A percentile compares a stretch with the other conserved stretches of the same genome.
phyloP scores from a whole-genome alignment of 2,888 invertebrate species.

The Tipula vernalis region DNA sequence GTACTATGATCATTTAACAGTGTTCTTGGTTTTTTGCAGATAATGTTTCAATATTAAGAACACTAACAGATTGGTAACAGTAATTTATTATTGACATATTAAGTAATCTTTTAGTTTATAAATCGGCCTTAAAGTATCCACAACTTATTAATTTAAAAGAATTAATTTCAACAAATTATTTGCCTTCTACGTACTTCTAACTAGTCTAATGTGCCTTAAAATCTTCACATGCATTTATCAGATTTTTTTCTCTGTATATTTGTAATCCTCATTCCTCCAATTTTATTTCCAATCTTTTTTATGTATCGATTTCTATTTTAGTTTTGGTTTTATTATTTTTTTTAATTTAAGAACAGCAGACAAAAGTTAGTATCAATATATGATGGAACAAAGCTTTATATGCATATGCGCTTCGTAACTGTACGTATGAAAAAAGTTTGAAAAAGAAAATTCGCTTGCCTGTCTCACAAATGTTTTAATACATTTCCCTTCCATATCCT shows the following conservation, averaged over 20 bases:
- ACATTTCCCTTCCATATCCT: not conserved
- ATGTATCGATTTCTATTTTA: not conserved
- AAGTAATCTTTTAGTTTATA: no score
- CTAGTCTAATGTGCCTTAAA: not conserved
- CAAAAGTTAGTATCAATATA: not conserved
- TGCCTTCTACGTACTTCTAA: not conserved
- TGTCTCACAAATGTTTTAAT: not conserved
- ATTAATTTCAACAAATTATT: not conserved
- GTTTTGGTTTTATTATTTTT: not conserved
- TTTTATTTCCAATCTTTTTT: not conserved
- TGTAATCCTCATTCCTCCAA: not conserved
- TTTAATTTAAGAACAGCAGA: not conserved
- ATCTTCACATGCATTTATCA: not conserved
- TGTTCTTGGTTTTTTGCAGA: no score
- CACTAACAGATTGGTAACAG: no score
- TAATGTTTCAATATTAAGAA: no score
- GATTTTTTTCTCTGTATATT: not conserved
- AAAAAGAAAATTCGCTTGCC: not conserved
- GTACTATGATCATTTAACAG: no score
- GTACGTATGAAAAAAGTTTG: not conserved
- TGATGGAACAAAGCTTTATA: not conserved
- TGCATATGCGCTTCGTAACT: not conserved
- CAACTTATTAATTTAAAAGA: no score
- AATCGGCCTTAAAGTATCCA: no score
- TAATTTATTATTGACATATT: no score